Evolutionary conservation across 2,113 vertebrate genomes (phyloP).

Genomic region (Oryctolagus cuniculus): DNA sequence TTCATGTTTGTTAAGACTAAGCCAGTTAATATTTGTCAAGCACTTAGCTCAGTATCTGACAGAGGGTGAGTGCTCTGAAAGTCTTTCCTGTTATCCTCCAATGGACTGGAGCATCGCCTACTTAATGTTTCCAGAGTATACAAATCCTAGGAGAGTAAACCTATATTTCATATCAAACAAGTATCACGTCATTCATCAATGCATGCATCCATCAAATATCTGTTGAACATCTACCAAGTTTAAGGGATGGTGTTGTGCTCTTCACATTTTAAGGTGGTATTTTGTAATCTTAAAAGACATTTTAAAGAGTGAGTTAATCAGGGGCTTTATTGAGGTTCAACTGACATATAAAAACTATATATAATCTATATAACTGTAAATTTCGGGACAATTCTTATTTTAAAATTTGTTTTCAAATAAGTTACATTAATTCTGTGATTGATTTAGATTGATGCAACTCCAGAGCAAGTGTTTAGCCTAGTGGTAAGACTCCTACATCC

Average conservation of each 20-base stretch:
- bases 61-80: background rate
- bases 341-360: background rate
- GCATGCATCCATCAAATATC: background rate
- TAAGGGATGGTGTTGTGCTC: background rate
- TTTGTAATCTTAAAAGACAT: constrained; percentile 19
- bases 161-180: background rate
- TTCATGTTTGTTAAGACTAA: background rate
- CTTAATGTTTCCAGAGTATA: background rate
- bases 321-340: background rate
- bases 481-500: no score
- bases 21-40: background rate
- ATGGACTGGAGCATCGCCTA: background rate
- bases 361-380: background rate
- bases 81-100: background rate
- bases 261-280: constrained; percentile 6
- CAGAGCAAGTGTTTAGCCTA: no score
- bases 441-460: background rate
- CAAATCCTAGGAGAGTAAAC: background rate
- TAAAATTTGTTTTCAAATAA: background rate
- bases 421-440: background rate
- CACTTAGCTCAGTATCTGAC: background rate
- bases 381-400: background rate
- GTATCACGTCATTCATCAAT: background rate
- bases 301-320: background rate
- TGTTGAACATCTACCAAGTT: constrained; percentile 12